Percentiles rank a stretch among this genome's conserved stretches.
Evolutionary conservation across 2,797 vertebrate genomes (phyloP).

Genomic region (Propithecus deckenii): DNA sequence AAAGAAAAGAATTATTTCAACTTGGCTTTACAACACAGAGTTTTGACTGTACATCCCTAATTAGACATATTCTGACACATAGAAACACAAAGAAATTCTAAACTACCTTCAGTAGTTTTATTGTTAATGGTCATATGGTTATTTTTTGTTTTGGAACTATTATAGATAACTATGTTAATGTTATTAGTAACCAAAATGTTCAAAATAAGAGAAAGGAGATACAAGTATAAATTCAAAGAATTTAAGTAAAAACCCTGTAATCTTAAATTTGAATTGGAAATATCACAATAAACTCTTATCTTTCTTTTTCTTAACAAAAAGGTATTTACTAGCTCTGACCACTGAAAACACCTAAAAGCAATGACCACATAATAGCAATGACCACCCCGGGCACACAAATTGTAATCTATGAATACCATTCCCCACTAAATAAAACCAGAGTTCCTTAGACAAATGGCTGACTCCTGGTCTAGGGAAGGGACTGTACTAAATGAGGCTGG

Average conservation of each 20-base stretch:
- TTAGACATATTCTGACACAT: neutral
- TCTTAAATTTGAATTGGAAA: slow-evolving; percentile 13
- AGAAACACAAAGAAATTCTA: neutral
- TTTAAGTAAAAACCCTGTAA: neutral
- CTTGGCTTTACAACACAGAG: slow-evolving; percentile 13
- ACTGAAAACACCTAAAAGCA: neutral
- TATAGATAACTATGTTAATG: neutral
- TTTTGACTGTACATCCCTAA: neutral
- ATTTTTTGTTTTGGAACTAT: slow-evolving; percentile 10
- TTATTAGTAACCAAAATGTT: neutral
- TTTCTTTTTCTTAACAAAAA: neutral
- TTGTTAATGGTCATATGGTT: neutral
- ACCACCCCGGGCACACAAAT: neutral
- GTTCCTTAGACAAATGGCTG: neutral
- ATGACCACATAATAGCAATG: neutral
- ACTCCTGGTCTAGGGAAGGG: neutral
- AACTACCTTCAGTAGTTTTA: slow-evolving; percentile 1
- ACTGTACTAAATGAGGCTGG: neutral
- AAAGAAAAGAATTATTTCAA: slow-evolving; percentile 35
- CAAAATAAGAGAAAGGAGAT: slow-evolving; percentile 35
- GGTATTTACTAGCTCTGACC: neutral
- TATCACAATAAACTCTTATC: neutral
- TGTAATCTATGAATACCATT: slow-evolving; percentile 31
- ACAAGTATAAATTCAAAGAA: slow-evolving; percentile 20
- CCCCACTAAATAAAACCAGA: slow-evolving; percentile 23